Percentiles rank a stretch among this genome's conserved stretches.
These are phyloP conservation scores for Hylomyscus alleni DNA, from an alignment of 2,797 vertebrate species.

Conservation along the genomic window DNA sequence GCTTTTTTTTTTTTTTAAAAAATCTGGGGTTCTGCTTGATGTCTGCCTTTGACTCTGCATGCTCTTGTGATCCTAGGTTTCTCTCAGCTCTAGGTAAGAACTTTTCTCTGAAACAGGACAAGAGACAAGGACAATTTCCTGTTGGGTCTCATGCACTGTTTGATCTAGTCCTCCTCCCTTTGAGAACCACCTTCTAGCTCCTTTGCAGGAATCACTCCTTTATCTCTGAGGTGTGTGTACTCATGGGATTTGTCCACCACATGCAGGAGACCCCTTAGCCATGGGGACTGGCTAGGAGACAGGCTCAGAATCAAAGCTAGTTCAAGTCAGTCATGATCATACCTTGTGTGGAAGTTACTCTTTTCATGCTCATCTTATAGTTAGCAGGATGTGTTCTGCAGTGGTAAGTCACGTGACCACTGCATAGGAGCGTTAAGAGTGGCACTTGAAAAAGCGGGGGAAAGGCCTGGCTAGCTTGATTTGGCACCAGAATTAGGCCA, in stretches of 20 bases:
- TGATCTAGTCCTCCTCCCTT: conserved; percentile 15
- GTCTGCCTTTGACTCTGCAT: conserved; percentile 1
- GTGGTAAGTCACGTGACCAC: neutral
- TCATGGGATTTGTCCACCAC: neutral
- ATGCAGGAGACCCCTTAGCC: neutral
- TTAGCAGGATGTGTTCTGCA: neutral
- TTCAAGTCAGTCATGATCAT: neutral
- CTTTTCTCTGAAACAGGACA: conserved; percentile 22
- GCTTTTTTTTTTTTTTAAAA: neutral
- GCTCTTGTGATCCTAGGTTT: neutral
- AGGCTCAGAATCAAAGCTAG: neutral
- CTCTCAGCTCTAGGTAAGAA: neutral
- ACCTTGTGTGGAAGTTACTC: neutral
- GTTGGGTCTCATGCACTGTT: neutral
- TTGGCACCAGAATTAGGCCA: conserved; percentile 15
- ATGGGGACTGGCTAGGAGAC: neutral
- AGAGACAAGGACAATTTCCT: neutral
- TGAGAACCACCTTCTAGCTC: neutral
- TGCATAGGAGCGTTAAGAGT: neutral
- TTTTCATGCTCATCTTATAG: neutral
- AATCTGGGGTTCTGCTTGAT: neutral
- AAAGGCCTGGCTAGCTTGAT: neutral
- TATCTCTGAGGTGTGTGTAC: neutral
- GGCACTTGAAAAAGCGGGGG: neutral
- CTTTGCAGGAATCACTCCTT: neutral